Evolutionary conservation across 2,797 vertebrate genomes (phyloP).

Genomic region (Sebastiscus albofasciatus): DNA sequence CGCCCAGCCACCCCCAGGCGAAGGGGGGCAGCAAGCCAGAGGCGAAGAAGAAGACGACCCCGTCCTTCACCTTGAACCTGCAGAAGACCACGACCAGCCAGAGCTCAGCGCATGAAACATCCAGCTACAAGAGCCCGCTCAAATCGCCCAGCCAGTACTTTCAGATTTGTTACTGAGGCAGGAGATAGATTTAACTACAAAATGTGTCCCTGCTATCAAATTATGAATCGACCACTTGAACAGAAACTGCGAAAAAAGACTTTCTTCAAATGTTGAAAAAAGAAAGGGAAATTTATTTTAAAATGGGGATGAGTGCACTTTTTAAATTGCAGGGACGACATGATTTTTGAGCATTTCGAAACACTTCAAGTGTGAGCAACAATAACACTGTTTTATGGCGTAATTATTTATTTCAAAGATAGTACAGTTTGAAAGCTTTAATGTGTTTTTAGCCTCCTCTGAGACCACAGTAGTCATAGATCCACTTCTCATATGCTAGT

Average conservation of each 20-base stretch:
- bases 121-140: conserved; percentile 86
- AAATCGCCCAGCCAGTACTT: conserved; percentile 89
- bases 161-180: conserved; percentile 86
- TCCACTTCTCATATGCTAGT: background rate
- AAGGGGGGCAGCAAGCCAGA: conserved; percentile 44
- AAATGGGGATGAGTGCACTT: background rate
- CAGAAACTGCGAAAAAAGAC: background rate
- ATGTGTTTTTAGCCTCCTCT: conserved; percentile 1
- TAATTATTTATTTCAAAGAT: conserved; percentile 11
- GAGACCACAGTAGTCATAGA: conserved; percentile 11
- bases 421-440: background rate
- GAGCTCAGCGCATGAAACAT: conserved; percentile 73
- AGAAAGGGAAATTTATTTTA: background rate
- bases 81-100: conserved; percentile 81
- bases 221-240: background rate
- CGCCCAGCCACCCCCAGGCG: conserved; percentile 49
- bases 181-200: background rate
- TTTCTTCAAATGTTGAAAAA: background rate
- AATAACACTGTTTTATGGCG: background rate
- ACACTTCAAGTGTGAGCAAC: background rate
- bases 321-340: background rate
- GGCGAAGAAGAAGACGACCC: conserved; percentile 61
- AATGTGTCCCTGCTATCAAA: background rate
- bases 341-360: background rate
- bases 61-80: conserved; percentile 80